phyloP scores from a whole-genome alignment of 2,888 invertebrate genomes.

The Clunio marinus region DNA sequence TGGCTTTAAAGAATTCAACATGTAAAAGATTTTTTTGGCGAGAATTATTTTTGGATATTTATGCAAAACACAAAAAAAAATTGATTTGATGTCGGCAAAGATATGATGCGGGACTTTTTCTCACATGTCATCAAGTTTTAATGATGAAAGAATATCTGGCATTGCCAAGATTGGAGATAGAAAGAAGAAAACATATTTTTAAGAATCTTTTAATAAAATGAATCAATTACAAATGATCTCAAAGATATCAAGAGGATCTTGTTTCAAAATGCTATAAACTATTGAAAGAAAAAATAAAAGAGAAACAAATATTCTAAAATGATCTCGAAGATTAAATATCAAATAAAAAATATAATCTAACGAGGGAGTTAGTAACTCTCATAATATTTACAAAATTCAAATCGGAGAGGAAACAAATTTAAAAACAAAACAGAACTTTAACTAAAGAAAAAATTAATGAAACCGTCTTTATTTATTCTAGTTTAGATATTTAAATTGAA shows the following conservation, averaged over 20 bases:
- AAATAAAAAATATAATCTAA: no score
- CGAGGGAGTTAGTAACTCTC: slow-evolving; percentile 12
- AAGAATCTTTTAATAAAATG: slow-evolving; percentile 25
- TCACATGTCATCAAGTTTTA: neutral
- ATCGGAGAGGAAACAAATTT: neutral
- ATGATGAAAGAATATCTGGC: neutral
- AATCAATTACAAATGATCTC: slow-evolving; percentile 33
- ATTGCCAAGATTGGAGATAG: neutral
- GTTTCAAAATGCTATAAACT: slow-evolving; percentile 35
- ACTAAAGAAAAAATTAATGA: no score
- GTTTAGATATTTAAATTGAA: no score
- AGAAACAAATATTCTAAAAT: neutral
- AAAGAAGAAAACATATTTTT: neutral
- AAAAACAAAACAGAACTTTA: no score
- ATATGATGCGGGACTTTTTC: neutral
- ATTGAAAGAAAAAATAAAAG: slow-evolving; percentile 12
- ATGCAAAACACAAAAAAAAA: neutral
- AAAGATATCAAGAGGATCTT: slow-evolving; percentile 37
- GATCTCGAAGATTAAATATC: slow-evolving; percentile 30
- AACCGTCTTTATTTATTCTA: no score
- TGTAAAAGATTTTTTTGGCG: no score
- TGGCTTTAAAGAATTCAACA: no score
- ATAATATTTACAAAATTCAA: slow-evolving; percentile 31
- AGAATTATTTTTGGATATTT: no score
- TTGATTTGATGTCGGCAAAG: neutral